Percentiles rank a stretch among this genome's conserved stretches.
phyloP scores from a whole-genome alignment of 2,113 vertebrate genomes.

The Pteronura brasiliensis region DNA sequence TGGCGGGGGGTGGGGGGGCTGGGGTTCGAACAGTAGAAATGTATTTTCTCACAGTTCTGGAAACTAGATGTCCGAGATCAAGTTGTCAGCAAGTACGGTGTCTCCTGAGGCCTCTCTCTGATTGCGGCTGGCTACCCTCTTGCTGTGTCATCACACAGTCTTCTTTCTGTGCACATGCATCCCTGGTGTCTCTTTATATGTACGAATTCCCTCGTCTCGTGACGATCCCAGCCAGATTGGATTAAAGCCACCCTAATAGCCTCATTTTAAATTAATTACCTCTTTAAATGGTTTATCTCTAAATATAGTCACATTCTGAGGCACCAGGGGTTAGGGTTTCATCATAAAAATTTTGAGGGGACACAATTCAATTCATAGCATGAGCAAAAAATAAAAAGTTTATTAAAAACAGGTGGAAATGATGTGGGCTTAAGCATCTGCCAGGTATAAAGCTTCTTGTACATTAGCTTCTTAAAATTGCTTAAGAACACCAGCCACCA shows the following conservation, averaged over 20 bases:
- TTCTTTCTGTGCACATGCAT: background rate
- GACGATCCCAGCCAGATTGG: background rate
- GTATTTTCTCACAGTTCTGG: background rate
- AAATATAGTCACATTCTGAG: background rate
- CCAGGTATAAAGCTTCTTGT: background rate
- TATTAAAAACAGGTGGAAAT: background rate
- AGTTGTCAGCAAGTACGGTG: background rate
- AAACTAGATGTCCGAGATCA: background rate
- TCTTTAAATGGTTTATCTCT: background rate
- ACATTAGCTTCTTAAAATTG: background rate
- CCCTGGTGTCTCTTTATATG: background rate
- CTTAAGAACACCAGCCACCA: background rate
- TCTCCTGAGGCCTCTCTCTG: background rate
- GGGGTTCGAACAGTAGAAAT: background rate
- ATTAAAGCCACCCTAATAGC: background rate
- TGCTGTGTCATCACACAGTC: background rate
- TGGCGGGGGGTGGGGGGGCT: fast-evolving
- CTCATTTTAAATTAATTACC: background rate
- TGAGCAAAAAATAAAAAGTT: background rate
- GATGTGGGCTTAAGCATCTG: fast-evolving
- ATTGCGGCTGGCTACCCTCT: background rate
- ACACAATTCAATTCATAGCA: background rate
- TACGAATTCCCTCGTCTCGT: background rate
- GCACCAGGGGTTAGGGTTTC: background rate
- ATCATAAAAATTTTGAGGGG: background rate